Evolutionary conservation across 2,797 vertebrate genomes (phyloP), one percentile per base, ranked within the genome.

Genomic region (Chaetophractus vellerosus): DNA sequence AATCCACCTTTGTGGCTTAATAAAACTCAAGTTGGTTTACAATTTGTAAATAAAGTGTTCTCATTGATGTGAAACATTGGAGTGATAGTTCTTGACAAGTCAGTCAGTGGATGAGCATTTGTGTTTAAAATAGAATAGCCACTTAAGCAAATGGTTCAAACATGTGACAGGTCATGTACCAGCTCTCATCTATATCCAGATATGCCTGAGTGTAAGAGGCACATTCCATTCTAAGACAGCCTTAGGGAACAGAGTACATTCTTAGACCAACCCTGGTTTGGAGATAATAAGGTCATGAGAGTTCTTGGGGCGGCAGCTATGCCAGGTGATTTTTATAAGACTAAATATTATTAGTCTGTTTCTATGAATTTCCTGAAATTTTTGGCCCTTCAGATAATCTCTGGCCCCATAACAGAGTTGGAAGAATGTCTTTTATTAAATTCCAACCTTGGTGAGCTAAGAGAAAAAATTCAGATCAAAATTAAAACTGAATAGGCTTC

Each of bases 341-440:
- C 5, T 50, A 45, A 85, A 88, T 52, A 94, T 92, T 93, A 86
- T 48, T 75, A 36, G 55, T 90, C 50, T 93, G 36, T 93, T 94
- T 96, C 83, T 59, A 96, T 72, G 55, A 11, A 96, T 89, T 94
- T 94, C 36, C 23, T 78, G 38, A 69, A 79, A 18, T 19, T 74
- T 83, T 86, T 36, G 7, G 26, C 64, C 55, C 48, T 94, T 89
- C 5, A 23, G 36, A 92, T 18, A 94, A 52, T 59, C 31, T 24
- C 21, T 92, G 80, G n/a, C 16, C 87, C 68, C 48, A 83, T 86
- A 80, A 88, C 61, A 80, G 66, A 80, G 12, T 69, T 88, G 48
- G 50, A 86, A 81, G 81, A 92, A 81, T 94, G 10, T 59, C 5
- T 82, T 95, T 96, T 96, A 97, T 92, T 96, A 97, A 96, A 96